Base-by-base conservation (phyloP, 2,113 vertebrate species). In the Colinus virginianus region DNA sequence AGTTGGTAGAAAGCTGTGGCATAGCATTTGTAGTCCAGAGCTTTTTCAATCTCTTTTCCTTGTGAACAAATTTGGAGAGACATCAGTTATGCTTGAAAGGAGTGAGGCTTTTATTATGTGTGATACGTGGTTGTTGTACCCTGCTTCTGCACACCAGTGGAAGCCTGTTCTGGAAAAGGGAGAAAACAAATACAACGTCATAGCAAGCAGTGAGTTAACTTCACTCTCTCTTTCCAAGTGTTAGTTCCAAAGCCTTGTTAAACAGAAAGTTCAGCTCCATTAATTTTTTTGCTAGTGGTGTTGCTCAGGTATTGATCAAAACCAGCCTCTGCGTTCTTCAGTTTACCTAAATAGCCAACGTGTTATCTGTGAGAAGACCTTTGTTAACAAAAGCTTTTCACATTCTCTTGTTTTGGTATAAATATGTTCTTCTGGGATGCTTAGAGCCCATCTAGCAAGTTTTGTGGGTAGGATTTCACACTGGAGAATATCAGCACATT, bases 221-320 rank as follows among this genome's bases (percentile, higher is more conserved):
- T 59, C 21, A 2, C 18, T 91, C 36, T 11, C 23, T 58, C n/a
- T 43, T 61, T 72, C 43, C 9, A 13, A 51, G 23, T 30, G 19
- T 21, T 81, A 63, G 40, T 90, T 87, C 66, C 90, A 88, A 81
- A 80, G 34, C 22, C 15, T 7, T 4, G 18, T 63, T 88, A 43
- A 66, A 72, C 26, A 77, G 74, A 71, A 81, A 48, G 26, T 67
- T 48, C 64, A 61, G 25, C 25, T 69, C 12, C 5, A 3, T 80
- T 84, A 32, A 42, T 9, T 23, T 64, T 75, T 78, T 86, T 81
- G 43, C 74, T 75, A 6, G n/a, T 45, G 84, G 6, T 72, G 48
- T 74, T 69, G 32, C 58, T 84, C n/a, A 72, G 78, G 40, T 92
- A 81, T 42, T 61, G 79, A 91, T 90, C 61, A 53, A 92, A 92